Conservation (phyloP, 64 coral and sea anemone genomes). For the Actinia tenebrosa region DNA sequence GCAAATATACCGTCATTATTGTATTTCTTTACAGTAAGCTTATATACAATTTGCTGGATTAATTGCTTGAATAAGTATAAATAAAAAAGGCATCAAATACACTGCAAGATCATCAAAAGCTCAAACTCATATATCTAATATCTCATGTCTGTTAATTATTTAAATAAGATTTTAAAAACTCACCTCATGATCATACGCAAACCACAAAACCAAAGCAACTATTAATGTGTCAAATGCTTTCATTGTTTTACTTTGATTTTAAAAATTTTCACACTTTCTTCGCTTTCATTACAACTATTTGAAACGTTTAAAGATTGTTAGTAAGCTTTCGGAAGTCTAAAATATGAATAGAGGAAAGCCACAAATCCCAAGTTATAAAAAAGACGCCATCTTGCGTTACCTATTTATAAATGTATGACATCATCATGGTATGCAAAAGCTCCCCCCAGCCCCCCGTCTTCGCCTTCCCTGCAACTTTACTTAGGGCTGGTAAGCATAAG, state of each 20-base stretch:
- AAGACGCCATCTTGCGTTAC: neutral
- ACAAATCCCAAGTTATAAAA: neutral
- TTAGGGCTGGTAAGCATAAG: no score
- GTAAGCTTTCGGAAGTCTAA: neutral
- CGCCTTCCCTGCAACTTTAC: no score
- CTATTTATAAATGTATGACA: neutral
- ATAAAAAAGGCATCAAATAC: no score
- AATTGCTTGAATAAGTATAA: no score
- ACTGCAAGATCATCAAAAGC: no score
- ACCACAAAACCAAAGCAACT: neutral
- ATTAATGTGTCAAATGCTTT: neutral
- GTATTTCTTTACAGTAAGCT: no score
- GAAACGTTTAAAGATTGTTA: neutral
- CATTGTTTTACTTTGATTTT: neutral
- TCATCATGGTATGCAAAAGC: no score
- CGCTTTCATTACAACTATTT: neutral
- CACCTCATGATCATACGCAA: neutral
- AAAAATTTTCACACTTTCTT: neutral
- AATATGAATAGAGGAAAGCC: neutral
- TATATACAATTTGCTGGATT: no score
- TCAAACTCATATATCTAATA: no score
- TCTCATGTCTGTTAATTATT: no score
- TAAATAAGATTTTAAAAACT: neutral
- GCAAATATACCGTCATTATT: no score
- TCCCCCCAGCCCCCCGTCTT: no score